Percentiles rank a stretch among this genome's conserved stretches.
These are phyloP conservation scores for Falcunculus frontatus DNA, from an alignment of 2,113 vertebrate genomes.

Conservation along the genomic window DNA sequence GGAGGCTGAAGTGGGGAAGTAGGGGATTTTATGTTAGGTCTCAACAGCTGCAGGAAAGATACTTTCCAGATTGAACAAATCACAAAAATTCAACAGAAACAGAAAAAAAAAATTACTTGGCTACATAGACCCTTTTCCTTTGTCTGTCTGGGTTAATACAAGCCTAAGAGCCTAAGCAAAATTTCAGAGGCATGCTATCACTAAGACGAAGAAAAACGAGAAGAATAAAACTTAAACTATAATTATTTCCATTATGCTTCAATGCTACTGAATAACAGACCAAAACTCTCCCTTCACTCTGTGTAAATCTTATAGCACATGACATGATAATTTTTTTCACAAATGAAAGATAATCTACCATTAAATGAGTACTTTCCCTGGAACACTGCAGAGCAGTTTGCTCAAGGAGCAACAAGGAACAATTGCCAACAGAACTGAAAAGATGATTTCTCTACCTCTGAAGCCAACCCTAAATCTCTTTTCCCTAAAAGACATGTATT, in stretches of 20 bases:
- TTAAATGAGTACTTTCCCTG: background rate
- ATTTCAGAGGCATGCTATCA: background rate
- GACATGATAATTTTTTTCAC: background rate
- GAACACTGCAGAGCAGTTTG: background rate
- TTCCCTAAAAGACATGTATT: background rate
- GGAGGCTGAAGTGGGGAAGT: background rate
- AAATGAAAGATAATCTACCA: background rate
- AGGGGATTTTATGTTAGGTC: background rate
- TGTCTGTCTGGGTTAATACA: background rate
- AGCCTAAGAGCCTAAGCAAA: background rate
- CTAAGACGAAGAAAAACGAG: background rate
- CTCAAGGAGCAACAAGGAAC: background rate
- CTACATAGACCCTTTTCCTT: background rate
- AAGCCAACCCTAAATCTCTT: background rate
- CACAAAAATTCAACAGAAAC: background rate
- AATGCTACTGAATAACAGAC: background rate
- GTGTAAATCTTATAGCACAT: background rate
- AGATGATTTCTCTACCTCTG: background rate
- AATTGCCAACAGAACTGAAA: background rate
- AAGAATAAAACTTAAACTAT: background rate
- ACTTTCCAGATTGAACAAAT: background rate
- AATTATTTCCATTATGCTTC: background rate
- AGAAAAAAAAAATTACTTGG: background rate
- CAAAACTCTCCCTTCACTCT: background rate
- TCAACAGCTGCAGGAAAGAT: background rate